These are phyloP conservation scores for Bradypodion ventrale DNA, from an alignment of 2,797 vertebrate genomes.

Conservation along the genomic window DNA sequence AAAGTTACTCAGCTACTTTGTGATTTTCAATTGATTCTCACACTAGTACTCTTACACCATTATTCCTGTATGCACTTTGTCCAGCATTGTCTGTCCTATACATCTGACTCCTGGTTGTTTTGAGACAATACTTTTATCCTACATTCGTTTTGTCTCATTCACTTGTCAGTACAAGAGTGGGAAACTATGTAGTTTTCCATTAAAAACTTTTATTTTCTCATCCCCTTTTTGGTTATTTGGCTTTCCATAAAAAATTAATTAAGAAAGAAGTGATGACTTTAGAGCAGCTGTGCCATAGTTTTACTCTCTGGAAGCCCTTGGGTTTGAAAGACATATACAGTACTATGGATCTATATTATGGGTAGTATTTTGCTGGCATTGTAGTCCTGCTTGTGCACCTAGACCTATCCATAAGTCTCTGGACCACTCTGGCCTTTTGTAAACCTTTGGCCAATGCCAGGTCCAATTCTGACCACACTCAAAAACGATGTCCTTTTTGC, in stretches of 20 bases:
- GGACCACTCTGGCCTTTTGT: neutral
- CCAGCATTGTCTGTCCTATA: neutral
- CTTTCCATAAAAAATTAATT: too few species aligned
- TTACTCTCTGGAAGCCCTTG: neutral
- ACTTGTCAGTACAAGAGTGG: too few species aligned
- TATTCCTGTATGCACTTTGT: neutral
- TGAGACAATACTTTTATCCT: too few species aligned
- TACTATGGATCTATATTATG: neutral
- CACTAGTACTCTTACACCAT: neutral
- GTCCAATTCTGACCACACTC: slow-evolving; percentile 26
- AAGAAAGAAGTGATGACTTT: too few species aligned
- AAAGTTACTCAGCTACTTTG: neutral
- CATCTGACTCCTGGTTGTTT: too few species aligned
- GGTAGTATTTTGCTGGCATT: neutral
- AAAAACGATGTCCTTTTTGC: slow-evolving; percentile 2
- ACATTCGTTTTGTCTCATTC: too few species aligned
- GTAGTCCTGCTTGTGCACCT: neutral
- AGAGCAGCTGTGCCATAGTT: neutral
- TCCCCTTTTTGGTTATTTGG: too few species aligned
- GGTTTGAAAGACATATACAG: too few species aligned
- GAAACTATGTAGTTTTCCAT: too few species aligned
- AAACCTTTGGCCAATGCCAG: neutral
- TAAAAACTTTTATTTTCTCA: too few species aligned
- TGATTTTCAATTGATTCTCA: neutral
- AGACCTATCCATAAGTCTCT: neutral